These are phyloP conservation scores for Cydia splendana DNA, from an alignment of 1,140 invertebrate species.

Conservation along the genomic window DNA sequence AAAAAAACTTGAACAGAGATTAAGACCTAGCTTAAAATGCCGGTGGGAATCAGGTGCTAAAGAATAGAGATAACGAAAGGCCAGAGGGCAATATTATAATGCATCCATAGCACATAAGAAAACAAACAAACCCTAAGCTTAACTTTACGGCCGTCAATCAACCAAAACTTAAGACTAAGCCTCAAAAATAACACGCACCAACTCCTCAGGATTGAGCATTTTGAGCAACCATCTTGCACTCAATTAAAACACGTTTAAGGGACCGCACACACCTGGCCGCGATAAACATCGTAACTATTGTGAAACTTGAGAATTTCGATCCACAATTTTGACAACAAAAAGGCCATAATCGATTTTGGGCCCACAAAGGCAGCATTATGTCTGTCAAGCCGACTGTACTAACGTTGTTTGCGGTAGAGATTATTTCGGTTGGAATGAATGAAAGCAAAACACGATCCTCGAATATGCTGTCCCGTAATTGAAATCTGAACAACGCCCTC, in stretches of 20 bases:
- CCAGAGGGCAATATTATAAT: conserved; percentile 8
- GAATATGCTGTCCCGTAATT: conserved; percentile 73
- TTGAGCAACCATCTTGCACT: conserved; percentile 40
- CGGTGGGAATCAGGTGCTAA: neutral
- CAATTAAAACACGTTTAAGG: conserved; percentile 77
- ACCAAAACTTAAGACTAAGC: conserved; percentile 16
- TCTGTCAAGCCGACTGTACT: conserved; percentile 78
- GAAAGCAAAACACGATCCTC: conserved; percentile 76
- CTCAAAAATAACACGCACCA: conserved; percentile 23
- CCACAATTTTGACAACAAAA: conserved; percentile 79
- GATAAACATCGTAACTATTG: conserved; percentile 78
- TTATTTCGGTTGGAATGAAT: conserved; percentile 79
- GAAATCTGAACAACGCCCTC: conserved; percentile 70
- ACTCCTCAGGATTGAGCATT: neutral
- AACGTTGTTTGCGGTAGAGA: conserved; percentile 77
- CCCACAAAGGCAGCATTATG: conserved; percentile 75
- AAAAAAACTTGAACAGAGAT: neutral
- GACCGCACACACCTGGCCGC: conserved; percentile 66
- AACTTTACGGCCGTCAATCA: conserved; percentile 11
- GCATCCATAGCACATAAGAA: neutral
- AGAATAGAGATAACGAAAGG: no score
- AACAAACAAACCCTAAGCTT: conserved; percentile 5
- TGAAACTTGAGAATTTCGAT: conserved; percentile 75
- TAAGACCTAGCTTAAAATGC: neutral
- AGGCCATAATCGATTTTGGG: conserved; percentile 78